Conservation (phyloP, 1,140 invertebrate genomes). For the Zaprionus tsacasi region DNA sequence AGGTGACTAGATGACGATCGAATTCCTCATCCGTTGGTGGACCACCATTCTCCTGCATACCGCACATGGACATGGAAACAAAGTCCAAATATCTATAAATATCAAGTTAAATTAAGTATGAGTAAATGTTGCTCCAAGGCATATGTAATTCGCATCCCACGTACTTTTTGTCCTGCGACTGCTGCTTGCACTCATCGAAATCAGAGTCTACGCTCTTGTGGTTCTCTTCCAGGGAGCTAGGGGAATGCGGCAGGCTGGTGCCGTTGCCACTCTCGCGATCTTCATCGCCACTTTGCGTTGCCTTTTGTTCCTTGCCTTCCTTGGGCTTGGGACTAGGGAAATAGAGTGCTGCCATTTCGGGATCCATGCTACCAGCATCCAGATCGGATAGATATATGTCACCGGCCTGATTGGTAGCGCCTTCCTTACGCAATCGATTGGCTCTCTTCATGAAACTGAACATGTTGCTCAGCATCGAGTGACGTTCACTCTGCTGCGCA, state of each 20-base stretch:
- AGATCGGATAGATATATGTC: slow-evolving; percentile 97
- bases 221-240: slow-evolving; percentile 91
- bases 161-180: slow-evolving; percentile 85
- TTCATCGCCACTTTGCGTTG: slow-evolving; percentile 88
- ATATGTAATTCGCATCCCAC: slow-evolving; percentile 62
- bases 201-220: slow-evolving; percentile 91
- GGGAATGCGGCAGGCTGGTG: slow-evolving; percentile 96
- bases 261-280: slow-evolving; percentile 98
- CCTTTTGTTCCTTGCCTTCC: slow-evolving; percentile 25
- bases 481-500: slow-evolving; percentile 86
- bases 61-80: slow-evolving; percentile 92
- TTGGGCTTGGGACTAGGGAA: slow-evolving; percentile 87
- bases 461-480: slow-evolving; percentile 94
- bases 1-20: slow-evolving; percentile 88
- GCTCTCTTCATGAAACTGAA: slow-evolving; percentile 96
- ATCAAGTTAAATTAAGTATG: background rate
- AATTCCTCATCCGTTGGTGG: slow-evolving; percentile 88
- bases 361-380: slow-evolving; percentile 94
- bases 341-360: slow-evolving; percentile 95
- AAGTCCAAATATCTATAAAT: slow-evolving; percentile 85
- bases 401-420: slow-evolving; percentile 87
- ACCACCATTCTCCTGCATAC: slow-evolving; percentile 88
- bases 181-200: slow-evolving; percentile 90
- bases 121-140: background rate
- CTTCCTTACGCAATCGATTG: slow-evolving; percentile 89